These are phyloP conservation scores for Osmerus eperlanus DNA, from an alignment of 2,113 vertebrate species.

Conservation along the genomic window DNA sequence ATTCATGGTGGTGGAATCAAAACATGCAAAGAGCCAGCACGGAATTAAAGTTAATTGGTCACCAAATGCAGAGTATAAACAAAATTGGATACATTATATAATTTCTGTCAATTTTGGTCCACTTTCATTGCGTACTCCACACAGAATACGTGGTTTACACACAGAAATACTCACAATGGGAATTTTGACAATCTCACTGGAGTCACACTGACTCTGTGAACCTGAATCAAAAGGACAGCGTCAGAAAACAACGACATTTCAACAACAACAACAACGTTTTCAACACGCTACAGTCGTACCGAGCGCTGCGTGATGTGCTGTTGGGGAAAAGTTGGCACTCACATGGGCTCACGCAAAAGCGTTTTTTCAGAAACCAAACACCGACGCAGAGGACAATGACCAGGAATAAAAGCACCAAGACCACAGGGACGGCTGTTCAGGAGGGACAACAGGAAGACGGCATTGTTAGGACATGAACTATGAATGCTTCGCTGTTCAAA, in stretches of 20 bases:
- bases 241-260: conserved; percentile 1
- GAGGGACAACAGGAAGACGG: too few species aligned
- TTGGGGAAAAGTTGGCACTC: conserved; percentile 27
- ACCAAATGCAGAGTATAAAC: too few species aligned
- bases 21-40: too few species aligned
- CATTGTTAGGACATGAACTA: too few species aligned
- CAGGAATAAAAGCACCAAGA: background rate
- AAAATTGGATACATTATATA: too few species aligned
- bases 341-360: conserved; percentile 31
- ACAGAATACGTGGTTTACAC: background rate
- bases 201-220: conserved; percentile 42
- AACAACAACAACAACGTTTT: too few species aligned
- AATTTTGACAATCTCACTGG: conserved; percentile 68
- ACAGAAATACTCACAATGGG: conserved; percentile 65
- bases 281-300: too few species aligned
- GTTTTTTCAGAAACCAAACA: conserved; percentile 30
- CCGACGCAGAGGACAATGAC: fast-evolving
- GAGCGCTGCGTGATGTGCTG: too few species aligned
- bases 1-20: too few species aligned
- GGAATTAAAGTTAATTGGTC: too few species aligned
- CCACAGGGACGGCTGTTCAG: background rate
- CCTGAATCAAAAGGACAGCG: conserved; percentile 30
- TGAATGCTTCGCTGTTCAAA: too few species aligned
- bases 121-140: background rate
- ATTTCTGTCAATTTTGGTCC: too few species aligned